Base-by-base conservation (phyloP, 30 jellyfish, hydroid and myxozoan genomes). In the Chironex yamaguchii region DNA sequence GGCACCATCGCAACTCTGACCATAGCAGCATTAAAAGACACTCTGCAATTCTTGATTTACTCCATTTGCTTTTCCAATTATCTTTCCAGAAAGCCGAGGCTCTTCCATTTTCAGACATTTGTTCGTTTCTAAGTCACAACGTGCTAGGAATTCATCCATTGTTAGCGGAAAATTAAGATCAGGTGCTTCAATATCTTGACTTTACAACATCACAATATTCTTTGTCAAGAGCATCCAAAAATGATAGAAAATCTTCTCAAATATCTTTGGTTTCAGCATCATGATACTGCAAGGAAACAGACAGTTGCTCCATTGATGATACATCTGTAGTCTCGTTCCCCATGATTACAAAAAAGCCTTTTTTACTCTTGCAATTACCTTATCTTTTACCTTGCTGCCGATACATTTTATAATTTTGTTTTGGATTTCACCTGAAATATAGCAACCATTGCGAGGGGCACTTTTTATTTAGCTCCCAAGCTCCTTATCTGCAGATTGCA, bases 321-420 rank as follows among this genome's bases (percentile, higher is more conserved):
- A 66, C 29, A 66, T 66, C 79, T 4, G 79, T 66, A 66, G 63
- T 66, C 29, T 66, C 79, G 29, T 66, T 54, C 29, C 14, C 79
- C 79, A 66, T 66, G 79, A 66, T 66, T 66, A 66, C 29, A 34
- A 21, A 66, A 66, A 66, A 66, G 31, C 79, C 14, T 9, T 42
- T 66, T 66, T 34, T 66, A 66, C 79, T 66, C 79, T 66, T 66
- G 79, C 20, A 66, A 66, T n/a, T 21, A 66, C 79, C 33, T 66
- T 29, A 21, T 66, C 79, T 66, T 54, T 24, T 66, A 66, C 29
- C 29, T 66, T 34, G 29, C 29, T 54, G 4, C 79, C 79, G 29
- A 66, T 66, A 26, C 79, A 66, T 66, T 54, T 66, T 21, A 66
- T 66, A 34, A 66, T 66, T 21, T 66, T 21, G 54, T 66, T 66